These are phyloP conservation scores for Paracyprichromis sp. DNA, from an alignment of 2,113 vertebrate genomes.

Conservation along the genomic window DNA sequence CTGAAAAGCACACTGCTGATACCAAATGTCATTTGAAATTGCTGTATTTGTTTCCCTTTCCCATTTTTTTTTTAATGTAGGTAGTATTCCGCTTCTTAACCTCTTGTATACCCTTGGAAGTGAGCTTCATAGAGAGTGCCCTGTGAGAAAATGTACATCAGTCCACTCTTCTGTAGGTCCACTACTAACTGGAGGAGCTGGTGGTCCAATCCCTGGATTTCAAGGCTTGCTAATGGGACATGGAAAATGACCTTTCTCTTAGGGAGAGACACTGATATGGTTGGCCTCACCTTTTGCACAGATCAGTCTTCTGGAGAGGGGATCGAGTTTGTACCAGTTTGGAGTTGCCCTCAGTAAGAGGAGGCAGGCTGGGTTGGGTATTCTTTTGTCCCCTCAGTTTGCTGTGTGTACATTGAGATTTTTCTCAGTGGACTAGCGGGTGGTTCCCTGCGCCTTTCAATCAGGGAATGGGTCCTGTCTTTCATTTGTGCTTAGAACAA, in stretches of 20 bases:
- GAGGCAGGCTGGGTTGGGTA: not conserved
- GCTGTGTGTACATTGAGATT: not conserved
- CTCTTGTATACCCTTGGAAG: not conserved
- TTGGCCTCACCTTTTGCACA: not conserved
- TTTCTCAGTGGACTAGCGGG: not conserved
- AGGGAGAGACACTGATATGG: not conserved
- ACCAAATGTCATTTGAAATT: too few relatives aligned
- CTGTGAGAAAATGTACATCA: not conserved
- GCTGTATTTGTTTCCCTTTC: too few relatives aligned
- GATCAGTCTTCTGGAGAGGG: not conserved
- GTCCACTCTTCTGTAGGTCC: not conserved
- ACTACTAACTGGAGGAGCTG: not conserved
- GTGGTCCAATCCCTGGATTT: not conserved
- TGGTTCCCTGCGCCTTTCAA: not conserved
- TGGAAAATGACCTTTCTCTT: not conserved
- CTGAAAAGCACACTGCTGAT: too few relatives aligned
- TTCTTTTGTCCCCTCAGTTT: not conserved
- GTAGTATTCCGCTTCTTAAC: too few relatives aligned
- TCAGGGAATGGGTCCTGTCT: not conserved
- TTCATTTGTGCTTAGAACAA: not conserved
- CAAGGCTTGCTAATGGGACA: fast-evolving
- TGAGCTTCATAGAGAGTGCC: not conserved
- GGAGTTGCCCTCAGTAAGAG: not conserved
- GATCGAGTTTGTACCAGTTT: not conserved
- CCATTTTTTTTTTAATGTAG: too few relatives aligned